These are phyloP conservation scores for Podargus strigoides DNA, from an alignment of 2,797 vertebrate species.

Conservation along the genomic window DNA sequence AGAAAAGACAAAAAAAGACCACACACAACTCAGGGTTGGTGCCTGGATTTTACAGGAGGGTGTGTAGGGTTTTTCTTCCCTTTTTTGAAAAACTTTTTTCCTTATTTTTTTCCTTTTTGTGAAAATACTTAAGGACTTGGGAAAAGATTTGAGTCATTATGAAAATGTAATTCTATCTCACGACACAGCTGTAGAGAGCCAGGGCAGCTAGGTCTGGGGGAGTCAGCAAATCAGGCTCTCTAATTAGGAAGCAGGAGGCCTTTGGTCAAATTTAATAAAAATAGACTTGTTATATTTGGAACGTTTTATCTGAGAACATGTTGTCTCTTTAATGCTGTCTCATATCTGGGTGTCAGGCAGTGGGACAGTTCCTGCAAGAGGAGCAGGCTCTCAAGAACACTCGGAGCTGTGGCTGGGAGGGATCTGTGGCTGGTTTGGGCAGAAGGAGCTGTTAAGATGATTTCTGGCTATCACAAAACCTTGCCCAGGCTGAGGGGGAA, in stretches of 20 bases:
- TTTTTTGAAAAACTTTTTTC: background rate
- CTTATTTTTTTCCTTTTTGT: conserved; percentile 35
- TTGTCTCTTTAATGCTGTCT: background rate
- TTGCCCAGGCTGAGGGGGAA: background rate
- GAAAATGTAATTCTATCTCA: conserved; percentile 64
- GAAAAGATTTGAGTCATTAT: conserved; percentile 52
- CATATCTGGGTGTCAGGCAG: background rate
- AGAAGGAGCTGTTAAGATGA: background rate
- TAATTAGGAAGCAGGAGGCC: conserved; percentile 31
- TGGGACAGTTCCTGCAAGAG: background rate
- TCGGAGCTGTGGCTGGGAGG: background rate
- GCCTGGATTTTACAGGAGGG: conserved; percentile 1
- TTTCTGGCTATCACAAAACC: background rate
- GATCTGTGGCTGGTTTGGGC: background rate
- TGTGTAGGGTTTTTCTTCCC: background rate
- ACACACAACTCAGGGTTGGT: conserved; percentile 25
- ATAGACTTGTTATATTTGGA: conserved; percentile 56
- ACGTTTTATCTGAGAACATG: conserved; percentile 16
- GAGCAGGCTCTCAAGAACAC: background rate
- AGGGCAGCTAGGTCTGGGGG: background rate
- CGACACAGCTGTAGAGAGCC: background rate
- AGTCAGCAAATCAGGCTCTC: conserved; percentile 26
- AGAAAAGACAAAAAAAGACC: conserved; percentile 55
- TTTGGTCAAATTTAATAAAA: conserved; percentile 58
- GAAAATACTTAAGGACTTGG: conserved; percentile 51